Evolutionary conservation across 2,113 vertebrate genomes (phyloP).

Genomic region (Lota lota): DNA sequence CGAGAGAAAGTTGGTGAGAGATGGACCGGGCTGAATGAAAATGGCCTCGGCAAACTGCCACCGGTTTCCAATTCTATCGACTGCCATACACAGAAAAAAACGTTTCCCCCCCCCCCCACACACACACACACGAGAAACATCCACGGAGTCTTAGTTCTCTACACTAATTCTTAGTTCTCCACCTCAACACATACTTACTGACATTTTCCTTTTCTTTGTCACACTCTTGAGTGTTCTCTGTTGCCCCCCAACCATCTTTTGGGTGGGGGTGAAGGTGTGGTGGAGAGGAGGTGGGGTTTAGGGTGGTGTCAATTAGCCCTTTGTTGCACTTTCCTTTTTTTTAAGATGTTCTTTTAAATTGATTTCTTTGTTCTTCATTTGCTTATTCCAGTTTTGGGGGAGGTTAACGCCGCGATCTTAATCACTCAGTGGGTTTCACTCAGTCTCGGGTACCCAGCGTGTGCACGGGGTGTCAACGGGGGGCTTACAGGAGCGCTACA

Average conservation of each 20-base stretch:
- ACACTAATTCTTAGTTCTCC: conserved; percentile 55
- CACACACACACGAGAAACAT: no score
- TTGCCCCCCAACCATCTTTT: conserved; percentile 34
- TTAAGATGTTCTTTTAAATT: conserved; percentile 68
- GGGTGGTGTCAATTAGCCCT: conserved; percentile 51
- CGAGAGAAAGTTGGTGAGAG: no score
- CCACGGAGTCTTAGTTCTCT: no score
- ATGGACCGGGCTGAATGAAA: no score
- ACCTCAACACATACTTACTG: conserved; percentile 58
- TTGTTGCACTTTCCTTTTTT: conserved; percentile 4
- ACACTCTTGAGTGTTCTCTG: conserved; percentile 30
- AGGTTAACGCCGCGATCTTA: conserved; percentile 47
- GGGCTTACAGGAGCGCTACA: conserved; percentile 56
- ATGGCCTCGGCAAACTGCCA: no score
- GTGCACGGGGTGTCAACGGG: conserved; percentile 49
- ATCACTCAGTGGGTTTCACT: conserved; percentile 49
- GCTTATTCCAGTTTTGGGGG: conserved; percentile 52
- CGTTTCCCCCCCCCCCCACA: no score
- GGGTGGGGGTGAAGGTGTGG: conserved; percentile 41
- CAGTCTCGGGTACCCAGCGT: conserved; percentile 43
- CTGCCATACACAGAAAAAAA: no score
- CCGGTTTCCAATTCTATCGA: no score
- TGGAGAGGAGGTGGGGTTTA: conserved; percentile 65
- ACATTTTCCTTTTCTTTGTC: conserved; percentile 55
- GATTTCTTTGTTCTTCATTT: conserved; percentile 41